phyloP scores from a whole-genome alignment of 1,140 invertebrate genomes.

The Nasonia giraulti region DNA sequence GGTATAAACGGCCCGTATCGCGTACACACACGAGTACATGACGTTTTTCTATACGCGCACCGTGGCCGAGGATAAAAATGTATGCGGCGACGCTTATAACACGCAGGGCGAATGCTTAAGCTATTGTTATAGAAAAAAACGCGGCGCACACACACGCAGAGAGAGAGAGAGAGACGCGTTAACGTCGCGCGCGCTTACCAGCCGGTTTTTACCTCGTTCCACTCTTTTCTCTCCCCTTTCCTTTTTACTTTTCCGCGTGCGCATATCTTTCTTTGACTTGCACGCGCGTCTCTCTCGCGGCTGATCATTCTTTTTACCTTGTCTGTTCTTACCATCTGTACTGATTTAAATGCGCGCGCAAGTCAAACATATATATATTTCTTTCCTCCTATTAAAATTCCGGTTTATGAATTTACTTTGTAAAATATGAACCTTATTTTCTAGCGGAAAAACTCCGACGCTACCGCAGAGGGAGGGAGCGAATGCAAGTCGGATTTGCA shows the following conservation, averaged over 20 bases:
- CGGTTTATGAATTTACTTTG: conserved; percentile 14
- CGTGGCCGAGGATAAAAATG: no score
- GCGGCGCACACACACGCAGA: neutral
- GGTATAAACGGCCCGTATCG: no score
- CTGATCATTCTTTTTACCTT: neutral
- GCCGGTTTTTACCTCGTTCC: conserved; percentile 3
- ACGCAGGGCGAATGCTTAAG: conserved; percentile 12
- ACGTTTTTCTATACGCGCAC: no score
- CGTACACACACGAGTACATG: neutral
- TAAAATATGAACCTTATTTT: conserved; percentile 48
- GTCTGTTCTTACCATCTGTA: conserved; percentile 34
- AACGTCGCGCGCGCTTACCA: neutral
- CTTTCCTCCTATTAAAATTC: conserved; percentile 31
- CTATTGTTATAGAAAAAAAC: conserved; percentile 27
- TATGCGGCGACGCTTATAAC: no score
- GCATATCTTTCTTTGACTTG: neutral
- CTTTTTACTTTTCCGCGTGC: neutral
- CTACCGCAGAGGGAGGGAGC: neutral
- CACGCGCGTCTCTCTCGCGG: neutral
- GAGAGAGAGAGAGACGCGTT: neutral
- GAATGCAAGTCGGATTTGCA: conserved; percentile 9
- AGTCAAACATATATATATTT: conserved; percentile 43
- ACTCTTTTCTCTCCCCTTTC: neutral
- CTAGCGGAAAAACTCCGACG: conserved; percentile 1
- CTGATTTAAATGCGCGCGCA: conserved; percentile 37